Evolutionary conservation across 37 sponge, comb jelly and placozoan genomes (phyloP), one percentile per base, ranked within the genome.

Genomic region (Hormiphora californensis): DNA sequence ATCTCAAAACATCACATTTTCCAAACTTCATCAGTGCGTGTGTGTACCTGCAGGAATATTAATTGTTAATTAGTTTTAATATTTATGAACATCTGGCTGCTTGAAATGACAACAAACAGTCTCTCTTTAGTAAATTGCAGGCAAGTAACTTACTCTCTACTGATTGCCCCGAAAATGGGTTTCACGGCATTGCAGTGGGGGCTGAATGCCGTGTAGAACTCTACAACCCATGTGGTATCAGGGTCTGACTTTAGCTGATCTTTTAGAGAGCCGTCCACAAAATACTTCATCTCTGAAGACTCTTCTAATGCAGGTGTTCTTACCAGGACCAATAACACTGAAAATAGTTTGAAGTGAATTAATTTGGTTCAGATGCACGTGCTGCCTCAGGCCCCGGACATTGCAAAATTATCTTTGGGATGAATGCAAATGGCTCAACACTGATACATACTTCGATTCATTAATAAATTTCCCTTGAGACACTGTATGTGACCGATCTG

Each of bases 151-250:
- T 40, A 73, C 81, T 73, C 81, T 73, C 81, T 73, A 30, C 81
- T 73, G 39, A 73, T 22, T 1, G 81, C 81, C 9, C 81, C 81
- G 23, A 73, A 73, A 4, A 73, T 33, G n/a, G 81, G 81, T 73
- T 73, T 73, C 1, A 73, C 81, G 25, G 81, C 81, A 30, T 73
- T 73, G 27, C 81, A 73, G 43, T 73, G 81, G 4, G 81, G 81
- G 43, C 81, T 73, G 44, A 73, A 73, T 22, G 44, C 43, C 23
- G 81, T 73, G 81, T 73, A 73, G 44, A 73, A 73, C 81, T 73
- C 81, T 0, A 73, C 81, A 1, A 73, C 46, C 81, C 81, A 73
- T 8, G 43, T 39, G 21, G 44, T 73, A 23, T 73, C 23, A 0
- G 7, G 9, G 23, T 73, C 81, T n/a, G 40, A n/a, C 81, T 73